These are phyloP conservation scores for Netelia fuscicornis DNA, from an alignment of 2,888 invertebrate genomes.

Conservation along the genomic window DNA sequence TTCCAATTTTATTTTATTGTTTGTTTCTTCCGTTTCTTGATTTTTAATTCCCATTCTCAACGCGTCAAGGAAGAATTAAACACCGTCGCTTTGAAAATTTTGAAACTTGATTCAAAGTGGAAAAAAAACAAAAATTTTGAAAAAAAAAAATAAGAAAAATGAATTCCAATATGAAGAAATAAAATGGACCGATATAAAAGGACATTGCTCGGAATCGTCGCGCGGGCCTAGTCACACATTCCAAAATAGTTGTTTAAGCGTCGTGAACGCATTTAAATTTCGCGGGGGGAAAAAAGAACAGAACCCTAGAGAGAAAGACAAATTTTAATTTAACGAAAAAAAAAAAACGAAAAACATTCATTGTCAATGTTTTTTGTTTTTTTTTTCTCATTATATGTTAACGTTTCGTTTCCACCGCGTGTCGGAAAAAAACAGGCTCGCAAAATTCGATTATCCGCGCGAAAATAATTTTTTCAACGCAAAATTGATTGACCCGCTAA, in stretches of 20 bases:
- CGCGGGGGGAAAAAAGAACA: not conserved
- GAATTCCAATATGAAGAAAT: conserved; percentile 18
- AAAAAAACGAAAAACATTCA: too few species aligned
- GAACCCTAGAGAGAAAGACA: not conserved
- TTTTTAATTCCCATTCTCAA: not conserved
- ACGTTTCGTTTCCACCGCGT: conserved; percentile 32
- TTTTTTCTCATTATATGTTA: too few species aligned
- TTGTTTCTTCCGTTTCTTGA: not conserved
- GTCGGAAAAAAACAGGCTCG: not conserved
- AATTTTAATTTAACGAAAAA: not conserved
- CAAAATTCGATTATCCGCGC: not conserved
- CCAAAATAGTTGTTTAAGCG: conserved; percentile 59
- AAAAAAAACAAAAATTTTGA: too few species aligned
- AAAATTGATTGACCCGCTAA: not conserved
- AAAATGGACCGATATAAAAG: not conserved
- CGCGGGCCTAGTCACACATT: conserved; percentile 60
- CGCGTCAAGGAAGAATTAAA: not conserved
- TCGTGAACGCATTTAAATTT: conserved; percentile 30
- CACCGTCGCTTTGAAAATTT: not conserved
- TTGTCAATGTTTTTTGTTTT: too few species aligned
- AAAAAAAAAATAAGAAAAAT: not conserved
- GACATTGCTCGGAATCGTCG: conserved; percentile 14
- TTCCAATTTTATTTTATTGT: conserved; percentile 34
- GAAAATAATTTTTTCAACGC: not conserved
- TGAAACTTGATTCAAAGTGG: not conserved